A percentile compares a stretch with the other conserved stretches of the same genome.
Conservation (phyloP, 2,888 invertebrate genomes). For the Fissipunctia ypsillon region DNA sequence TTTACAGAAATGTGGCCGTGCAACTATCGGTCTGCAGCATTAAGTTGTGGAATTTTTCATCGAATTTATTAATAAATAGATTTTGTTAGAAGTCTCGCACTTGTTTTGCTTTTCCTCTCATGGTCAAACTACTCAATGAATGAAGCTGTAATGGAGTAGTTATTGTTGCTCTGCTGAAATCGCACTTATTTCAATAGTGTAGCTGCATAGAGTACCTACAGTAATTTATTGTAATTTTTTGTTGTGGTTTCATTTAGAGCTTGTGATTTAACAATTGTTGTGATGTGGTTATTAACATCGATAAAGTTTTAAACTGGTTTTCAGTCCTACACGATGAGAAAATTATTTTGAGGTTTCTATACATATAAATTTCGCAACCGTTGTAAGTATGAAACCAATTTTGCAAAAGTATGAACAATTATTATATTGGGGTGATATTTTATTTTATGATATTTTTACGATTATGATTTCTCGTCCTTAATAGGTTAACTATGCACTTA, state of each 20-base stretch:
- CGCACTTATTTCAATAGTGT: not conserved
- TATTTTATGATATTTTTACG: not conserved
- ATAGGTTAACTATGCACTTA: no score
- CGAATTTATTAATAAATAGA: not conserved
- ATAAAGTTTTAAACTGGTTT: not conserved
- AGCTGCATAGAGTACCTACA: not conserved
- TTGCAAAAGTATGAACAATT: not conserved
- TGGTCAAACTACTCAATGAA: constrained; percentile 3
- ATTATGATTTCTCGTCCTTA: not conserved
- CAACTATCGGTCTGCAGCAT: not conserved
- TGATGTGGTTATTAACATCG: not conserved
- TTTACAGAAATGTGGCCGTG: not conserved
- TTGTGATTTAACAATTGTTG: not conserved
- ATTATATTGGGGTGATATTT: not conserved
- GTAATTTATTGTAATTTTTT: no score
- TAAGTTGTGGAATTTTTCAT: not conserved
- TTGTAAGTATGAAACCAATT: not conserved
- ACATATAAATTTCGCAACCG: not conserved
- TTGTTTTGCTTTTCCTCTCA: not conserved
- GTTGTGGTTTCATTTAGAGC: not conserved
- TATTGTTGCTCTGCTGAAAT: constrained; percentile 8
- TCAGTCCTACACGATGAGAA: not conserved
- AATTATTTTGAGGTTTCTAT: not conserved
- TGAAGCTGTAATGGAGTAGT: not conserved
- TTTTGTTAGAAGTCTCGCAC: not conserved